phyloP scores from a whole-genome alignment of 2,113 vertebrate species.

The Seriola rivoliana region DNA sequence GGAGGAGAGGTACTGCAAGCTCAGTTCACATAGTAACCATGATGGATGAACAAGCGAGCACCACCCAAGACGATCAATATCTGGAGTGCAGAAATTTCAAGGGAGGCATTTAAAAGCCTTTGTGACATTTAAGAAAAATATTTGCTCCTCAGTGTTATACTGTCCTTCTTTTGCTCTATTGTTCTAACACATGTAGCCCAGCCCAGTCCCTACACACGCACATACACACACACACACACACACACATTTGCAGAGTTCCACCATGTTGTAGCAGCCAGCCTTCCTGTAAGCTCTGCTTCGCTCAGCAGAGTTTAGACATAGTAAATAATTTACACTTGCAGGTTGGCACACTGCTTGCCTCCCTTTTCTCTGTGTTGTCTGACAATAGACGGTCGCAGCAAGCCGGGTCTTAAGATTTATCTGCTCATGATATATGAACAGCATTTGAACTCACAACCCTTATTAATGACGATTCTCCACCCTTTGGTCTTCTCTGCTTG shows the following conservation, averaged over 20 bases:
- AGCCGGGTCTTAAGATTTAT: constrained; percentile 60
- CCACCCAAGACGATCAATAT: constrained; percentile 60
- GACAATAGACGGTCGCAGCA: constrained; percentile 28
- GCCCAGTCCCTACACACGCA: background rate
- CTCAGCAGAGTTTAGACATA: constrained; percentile 83
- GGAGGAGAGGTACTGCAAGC: constrained; percentile 89
- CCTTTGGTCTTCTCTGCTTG: constrained; percentile 15
- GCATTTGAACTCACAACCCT: constrained; percentile 48
- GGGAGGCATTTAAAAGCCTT: constrained; percentile 34
- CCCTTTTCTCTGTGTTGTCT: constrained; percentile 49
- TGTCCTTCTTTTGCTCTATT: constrained; percentile 8
- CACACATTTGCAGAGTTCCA: constrained; percentile 25
- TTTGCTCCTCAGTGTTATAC: background rate
- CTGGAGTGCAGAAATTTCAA: constrained; percentile 35
- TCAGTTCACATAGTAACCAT: constrained; percentile 34
- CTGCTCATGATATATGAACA: constrained; percentile 55
- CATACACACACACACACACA: constrained; percentile 11
- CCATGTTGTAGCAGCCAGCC: constrained; percentile 50
- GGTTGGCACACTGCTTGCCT: constrained; percentile 66
- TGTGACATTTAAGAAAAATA: constrained; percentile 37
- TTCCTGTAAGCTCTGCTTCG: constrained; percentile 68
- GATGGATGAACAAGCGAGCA: constrained; percentile 52
- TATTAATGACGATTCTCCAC: constrained; percentile 15
- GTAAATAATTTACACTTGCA: constrained; percentile 83
- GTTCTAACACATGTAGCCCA: constrained; percentile 25